phyloP scores from a whole-genome alignment of 2,797 vertebrate species.

The Lagocephalus sceleratus region DNA sequence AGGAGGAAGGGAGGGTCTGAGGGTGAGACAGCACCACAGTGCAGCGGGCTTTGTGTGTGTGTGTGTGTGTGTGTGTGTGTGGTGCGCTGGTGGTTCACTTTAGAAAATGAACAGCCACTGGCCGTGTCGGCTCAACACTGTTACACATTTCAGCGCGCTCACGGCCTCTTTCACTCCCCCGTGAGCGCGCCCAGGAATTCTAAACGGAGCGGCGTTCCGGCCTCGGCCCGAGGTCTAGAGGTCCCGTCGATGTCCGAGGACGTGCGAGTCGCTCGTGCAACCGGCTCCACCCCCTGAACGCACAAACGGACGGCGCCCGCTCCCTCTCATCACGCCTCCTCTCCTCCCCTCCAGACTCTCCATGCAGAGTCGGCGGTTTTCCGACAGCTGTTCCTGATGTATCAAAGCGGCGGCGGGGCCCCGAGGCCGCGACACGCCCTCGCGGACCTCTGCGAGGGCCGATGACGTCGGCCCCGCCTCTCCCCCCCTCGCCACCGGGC shows the following conservation, averaged over 20 bases:
- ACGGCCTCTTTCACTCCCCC: no score
- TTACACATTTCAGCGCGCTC: no score
- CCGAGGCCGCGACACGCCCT: conserved; percentile 23
- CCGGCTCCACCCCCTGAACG: not conserved
- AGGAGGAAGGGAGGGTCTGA: conserved; percentile 27
- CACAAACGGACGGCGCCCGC: no score
- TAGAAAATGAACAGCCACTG: conserved; percentile 10
- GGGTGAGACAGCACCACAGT: conserved; percentile 42
- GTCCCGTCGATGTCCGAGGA: no score
- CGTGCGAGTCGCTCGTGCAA: no score
- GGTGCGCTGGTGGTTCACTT: conserved; percentile 52
- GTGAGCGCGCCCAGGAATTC: no score
- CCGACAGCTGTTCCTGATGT: conserved; percentile 6
- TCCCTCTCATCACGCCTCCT: no score
- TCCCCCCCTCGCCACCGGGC: conserved; percentile 45
- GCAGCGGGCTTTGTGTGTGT: conserved; percentile 4
- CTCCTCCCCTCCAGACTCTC: no score
- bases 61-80: no score
- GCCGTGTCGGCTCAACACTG: no score
- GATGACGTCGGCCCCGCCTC: conserved; percentile 77
- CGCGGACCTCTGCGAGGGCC: conserved; percentile 51
- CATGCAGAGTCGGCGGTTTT: not conserved
- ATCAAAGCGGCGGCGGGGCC: not conserved
- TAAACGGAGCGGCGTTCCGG: no score
- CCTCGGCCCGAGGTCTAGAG: no score